Evolutionary conservation across 2,888 invertebrate genomes (phyloP).

Genomic region (Tanypteryx hageni): DNA sequence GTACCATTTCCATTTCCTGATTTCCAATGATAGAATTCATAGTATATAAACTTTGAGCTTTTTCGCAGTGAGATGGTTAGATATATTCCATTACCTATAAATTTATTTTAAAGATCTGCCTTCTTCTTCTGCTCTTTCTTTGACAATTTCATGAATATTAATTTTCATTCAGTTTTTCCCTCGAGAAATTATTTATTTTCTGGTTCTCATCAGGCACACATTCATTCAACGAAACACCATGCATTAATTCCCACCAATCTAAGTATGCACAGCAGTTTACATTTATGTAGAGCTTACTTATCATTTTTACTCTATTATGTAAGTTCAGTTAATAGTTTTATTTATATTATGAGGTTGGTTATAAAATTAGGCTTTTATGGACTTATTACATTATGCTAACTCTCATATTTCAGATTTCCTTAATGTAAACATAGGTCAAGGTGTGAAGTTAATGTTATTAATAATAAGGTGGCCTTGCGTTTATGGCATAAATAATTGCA

Average conservation of each 20-base stretch:
- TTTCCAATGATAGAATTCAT: no score
- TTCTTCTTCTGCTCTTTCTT: no score
- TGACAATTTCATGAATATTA: background rate
- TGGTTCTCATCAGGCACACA: background rate
- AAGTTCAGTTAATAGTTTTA: background rate
- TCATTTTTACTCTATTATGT: slow-evolving; percentile 11
- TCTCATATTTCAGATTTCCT: background rate
- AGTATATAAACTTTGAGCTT: no score
- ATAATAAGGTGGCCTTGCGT: background rate
- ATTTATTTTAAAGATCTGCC: no score
- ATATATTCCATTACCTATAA: no score
- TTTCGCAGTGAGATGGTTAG: no score
- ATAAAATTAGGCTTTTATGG: slow-evolving; percentile 1
- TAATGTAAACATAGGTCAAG: background rate
- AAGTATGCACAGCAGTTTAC: slow-evolving; percentile 55
- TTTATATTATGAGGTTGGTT: slow-evolving; percentile 30
- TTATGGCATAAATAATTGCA: slow-evolving; percentile 45
- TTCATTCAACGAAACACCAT: background rate
- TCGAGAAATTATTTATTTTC: background rate
- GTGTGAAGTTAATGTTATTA: background rate
- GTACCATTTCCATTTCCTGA: no score
- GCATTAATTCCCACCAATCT: background rate
- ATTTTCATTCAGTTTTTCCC: background rate
- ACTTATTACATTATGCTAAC: background rate
- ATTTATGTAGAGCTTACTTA: slow-evolving; percentile 45